A percentile compares a stretch with the other conserved stretches of the same genome.
Conservation (phyloP, 2,113 vertebrate genomes). For the Festucalex cinctus region DNA sequence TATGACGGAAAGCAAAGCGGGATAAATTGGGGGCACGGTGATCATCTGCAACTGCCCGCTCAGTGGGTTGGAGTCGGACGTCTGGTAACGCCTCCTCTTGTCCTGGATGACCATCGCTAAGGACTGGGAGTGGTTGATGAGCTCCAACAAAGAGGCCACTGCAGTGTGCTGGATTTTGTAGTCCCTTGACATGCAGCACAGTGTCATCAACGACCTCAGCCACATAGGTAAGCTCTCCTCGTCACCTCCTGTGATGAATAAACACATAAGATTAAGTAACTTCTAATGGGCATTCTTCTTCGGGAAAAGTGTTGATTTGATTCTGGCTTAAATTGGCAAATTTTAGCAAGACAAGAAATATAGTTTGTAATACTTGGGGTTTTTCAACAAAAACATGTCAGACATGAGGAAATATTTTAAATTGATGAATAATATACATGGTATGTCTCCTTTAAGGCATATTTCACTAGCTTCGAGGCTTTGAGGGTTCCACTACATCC, state of each 20-base stretch:
- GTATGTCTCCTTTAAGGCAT: too few relatives aligned
- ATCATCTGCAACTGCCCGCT: slow-evolving; percentile 91
- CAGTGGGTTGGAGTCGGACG: slow-evolving; percentile 78
- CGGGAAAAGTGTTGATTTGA: too few relatives aligned
- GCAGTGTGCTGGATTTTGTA: slow-evolving; percentile 85
- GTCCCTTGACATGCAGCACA: slow-evolving; percentile 87
- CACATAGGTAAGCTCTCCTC: slow-evolving; percentile 77
- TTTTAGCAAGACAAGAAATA: too few relatives aligned
- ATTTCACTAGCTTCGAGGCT: too few relatives aligned
- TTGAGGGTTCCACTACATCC: too few relatives aligned
- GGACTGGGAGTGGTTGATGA: slow-evolving; percentile 94
- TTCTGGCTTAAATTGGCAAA: too few relatives aligned
- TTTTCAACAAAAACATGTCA: too few relatives aligned
- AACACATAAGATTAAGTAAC: too few relatives aligned
- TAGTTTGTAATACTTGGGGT: too few relatives aligned
- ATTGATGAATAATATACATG: too few relatives aligned
- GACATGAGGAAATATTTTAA: too few relatives aligned
- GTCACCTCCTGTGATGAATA: slow-evolving; percentile 55
- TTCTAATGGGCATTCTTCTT: too few relatives aligned
- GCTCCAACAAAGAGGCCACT: slow-evolving; percentile 87
- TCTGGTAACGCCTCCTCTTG: slow-evolving; percentile 84
- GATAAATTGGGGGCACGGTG: slow-evolving; percentile 86
- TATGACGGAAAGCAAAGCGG: slow-evolving; percentile 76
- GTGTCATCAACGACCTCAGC: slow-evolving; percentile 88
- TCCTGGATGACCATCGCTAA: slow-evolving; percentile 91